A percentile compares a stretch with the other conserved stretches of the same genome.
phyloP scores from a whole-genome alignment of 1,140 invertebrate species.

The Sogatella furcifera region DNA sequence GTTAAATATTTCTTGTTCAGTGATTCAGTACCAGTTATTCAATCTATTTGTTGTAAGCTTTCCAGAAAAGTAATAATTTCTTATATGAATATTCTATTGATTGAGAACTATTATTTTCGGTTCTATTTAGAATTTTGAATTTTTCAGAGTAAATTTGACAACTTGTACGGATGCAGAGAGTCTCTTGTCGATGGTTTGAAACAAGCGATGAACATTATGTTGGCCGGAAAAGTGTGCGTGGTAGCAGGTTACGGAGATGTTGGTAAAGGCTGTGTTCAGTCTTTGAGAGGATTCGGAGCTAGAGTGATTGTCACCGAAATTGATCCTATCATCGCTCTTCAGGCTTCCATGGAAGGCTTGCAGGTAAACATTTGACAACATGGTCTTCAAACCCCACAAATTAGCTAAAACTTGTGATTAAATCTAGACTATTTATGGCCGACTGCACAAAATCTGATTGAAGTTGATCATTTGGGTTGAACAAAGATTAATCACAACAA shows the following conservation, averaged over 20 bases:
- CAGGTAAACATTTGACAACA: constrained; percentile 42
- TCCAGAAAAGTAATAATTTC: too few relatives aligned
- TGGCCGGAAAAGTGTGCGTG: constrained; percentile 95
- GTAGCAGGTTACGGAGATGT: constrained; percentile 99
- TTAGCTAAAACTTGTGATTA: too few relatives aligned
- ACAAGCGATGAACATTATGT: constrained; percentile 96
- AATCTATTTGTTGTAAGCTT: too few relatives aligned
- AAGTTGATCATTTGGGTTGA: too few relatives aligned
- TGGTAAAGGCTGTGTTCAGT: constrained; percentile 96
- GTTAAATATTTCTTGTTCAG: too few relatives aligned
- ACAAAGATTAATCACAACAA: too few relatives aligned
- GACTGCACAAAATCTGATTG: too few relatives aligned
- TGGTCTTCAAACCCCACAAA: too few relatives aligned
- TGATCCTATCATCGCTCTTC: constrained; percentile 97
- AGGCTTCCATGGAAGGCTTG: constrained; percentile 97
- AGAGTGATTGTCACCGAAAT: constrained; percentile 96
- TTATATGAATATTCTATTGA: too few relatives aligned
- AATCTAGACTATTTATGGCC: too few relatives aligned
- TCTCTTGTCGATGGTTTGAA: constrained; percentile 98
- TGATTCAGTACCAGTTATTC: too few relatives aligned
- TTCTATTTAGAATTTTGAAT: constrained; percentile 4
- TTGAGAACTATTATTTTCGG: too few relatives aligned
- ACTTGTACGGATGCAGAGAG: constrained; percentile 96
- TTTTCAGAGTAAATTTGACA: constrained; percentile 95
- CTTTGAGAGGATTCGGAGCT: constrained; percentile 87